Evolutionary conservation across 2,113 vertebrate genomes (phyloP).

Genomic region (Clarias macrocephalus): DNA sequence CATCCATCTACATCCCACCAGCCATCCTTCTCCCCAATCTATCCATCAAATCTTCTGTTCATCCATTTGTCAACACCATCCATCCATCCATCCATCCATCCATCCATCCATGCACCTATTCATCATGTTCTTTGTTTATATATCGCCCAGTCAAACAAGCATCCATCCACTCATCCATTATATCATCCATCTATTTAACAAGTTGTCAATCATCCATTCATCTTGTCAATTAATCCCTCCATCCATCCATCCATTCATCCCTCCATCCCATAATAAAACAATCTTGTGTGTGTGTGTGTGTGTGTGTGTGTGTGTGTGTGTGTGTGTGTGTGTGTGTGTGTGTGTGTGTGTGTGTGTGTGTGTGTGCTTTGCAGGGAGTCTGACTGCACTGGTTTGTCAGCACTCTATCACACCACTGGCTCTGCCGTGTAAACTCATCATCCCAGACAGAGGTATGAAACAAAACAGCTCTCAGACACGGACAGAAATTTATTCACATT

Average conservation of each 20-base stretch:
- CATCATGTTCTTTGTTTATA: background rate
- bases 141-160: too few species aligned
- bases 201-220: too few species aligned
- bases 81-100: background rate
- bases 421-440: conserved; percentile 82
- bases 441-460: conserved; percentile 59
- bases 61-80: background rate
- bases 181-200: too few species aligned
- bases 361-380: conserved; percentile 73
- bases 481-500: background rate
- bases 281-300: background rate
- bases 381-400: conserved; percentile 82
- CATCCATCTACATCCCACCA: background rate
- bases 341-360: conserved; percentile 25
- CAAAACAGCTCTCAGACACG: background rate
- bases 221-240: background rate
- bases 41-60: too few species aligned
- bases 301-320: background rate
- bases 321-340: background rate
- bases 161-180: too few species aligned
- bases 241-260: background rate
- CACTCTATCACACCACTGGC: conserved; percentile 84
- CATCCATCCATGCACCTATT: background rate
- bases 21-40: background rate
- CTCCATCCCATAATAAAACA: background rate